These are phyloP conservation scores for Lysandra bellargus DNA, from an alignment of 2,888 invertebrate species.

Conservation along the genomic window DNA sequence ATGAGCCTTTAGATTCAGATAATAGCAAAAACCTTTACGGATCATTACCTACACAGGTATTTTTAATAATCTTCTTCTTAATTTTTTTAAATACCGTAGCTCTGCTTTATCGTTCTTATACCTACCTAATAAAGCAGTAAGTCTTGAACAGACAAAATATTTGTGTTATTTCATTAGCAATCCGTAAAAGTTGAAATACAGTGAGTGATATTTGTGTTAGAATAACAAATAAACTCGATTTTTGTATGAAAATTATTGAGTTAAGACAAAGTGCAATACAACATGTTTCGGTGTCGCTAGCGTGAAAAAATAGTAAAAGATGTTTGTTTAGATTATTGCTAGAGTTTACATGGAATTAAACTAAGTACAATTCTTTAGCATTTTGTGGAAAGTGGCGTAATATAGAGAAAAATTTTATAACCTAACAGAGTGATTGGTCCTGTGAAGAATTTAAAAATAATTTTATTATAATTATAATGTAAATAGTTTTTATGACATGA, in stretches of 20 bases:
- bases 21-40: background rate
- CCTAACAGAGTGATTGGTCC: constrained; percentile 33
- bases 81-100: background rate
- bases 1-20: constrained; percentile 12
- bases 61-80: background rate
- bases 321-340: constrained; percentile 32
- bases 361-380: constrained; percentile 22
- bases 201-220: background rate
- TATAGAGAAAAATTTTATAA: constrained; percentile 15
- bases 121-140: no score
- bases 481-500: constrained; percentile 32
- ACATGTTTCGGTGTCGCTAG: constrained; percentile 35
- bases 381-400: constrained; percentile 9
- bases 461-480: constrained; percentile 23
- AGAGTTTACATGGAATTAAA: constrained; percentile 27
- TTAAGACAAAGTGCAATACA: constrained; percentile 33
- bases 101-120: background rate
- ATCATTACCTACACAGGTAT: background rate
- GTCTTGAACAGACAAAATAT: background rate
- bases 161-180: background rate
- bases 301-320: constrained; percentile 37
- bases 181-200: constrained; percentile 11
- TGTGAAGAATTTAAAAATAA: constrained; percentile 31
- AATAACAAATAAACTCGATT: constrained; percentile 23
- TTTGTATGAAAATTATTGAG: constrained; percentile 35